Percentiles rank a stretch among this genome's conserved stretches.
Conservation (phyloP, 92 coral and sea anemone species). For the Palythoa heliodiscus region DNA sequence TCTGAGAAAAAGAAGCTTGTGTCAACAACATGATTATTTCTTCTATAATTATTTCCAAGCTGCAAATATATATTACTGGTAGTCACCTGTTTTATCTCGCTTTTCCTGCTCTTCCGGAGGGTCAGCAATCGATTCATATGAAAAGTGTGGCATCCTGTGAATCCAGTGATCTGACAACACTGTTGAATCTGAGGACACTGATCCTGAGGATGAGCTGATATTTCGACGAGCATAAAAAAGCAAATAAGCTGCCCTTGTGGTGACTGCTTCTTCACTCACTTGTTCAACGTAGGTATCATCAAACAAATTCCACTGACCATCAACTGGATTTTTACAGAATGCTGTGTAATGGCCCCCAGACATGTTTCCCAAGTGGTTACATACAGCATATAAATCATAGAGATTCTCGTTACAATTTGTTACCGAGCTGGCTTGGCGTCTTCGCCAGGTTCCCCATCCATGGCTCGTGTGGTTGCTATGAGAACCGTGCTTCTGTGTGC, state of each 20-base stretch:
- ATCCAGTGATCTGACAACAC: conserved; percentile 86
- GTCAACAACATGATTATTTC: too few relatives aligned
- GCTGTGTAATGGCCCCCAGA: conserved; percentile 96
- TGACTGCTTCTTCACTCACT: conserved; percentile 50
- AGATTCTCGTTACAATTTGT: conserved; percentile 68
- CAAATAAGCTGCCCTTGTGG: conserved; percentile 84
- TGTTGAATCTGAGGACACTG: conserved; percentile 64
- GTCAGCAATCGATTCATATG: conserved; percentile 62
- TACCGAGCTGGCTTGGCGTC: conserved; percentile 57
- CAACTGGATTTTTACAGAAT: conserved; percentile 87
- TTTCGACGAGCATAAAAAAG: conserved; percentile 86
- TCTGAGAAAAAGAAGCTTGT: too few relatives aligned
- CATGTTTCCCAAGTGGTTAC: conserved; percentile 95
- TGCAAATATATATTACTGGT: too few relatives aligned
- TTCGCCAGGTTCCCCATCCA: conserved; percentile 73
- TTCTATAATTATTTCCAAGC: too few relatives aligned
- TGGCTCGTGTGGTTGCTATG: conserved; percentile 48
- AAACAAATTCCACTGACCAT: conserved; percentile 79
- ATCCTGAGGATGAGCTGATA: conserved; percentile 65
- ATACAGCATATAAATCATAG: conserved; percentile 90
- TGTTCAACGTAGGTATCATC: conserved; percentile 85
- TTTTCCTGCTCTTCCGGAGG: conserved; percentile 43
- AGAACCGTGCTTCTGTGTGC: conserved; percentile 54
- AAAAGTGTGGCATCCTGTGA: conserved; percentile 72
- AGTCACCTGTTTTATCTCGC: conserved; percentile 44